phyloP scores from a whole-genome alignment of 2,888 invertebrate species.

The Mamestra brassicae region DNA sequence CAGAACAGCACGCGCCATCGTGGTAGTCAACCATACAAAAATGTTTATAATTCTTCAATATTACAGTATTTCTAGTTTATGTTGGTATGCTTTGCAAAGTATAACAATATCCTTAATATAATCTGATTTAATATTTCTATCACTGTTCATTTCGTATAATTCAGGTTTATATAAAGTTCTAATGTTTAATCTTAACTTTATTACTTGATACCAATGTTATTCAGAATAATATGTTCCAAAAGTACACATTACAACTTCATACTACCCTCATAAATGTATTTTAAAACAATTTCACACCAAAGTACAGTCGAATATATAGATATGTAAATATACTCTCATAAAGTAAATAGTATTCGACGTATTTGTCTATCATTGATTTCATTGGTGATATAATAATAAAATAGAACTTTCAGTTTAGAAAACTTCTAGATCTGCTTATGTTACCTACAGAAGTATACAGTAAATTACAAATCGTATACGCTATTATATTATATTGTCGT shows the following conservation, averaged over 20 bases:
- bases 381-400: slow-evolving; percentile 59
- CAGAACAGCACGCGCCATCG: slow-evolving; percentile 16
- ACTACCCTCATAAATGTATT: slow-evolving; percentile 31
- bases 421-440: slow-evolving; percentile 53
- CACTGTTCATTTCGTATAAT: slow-evolving; percentile 61
- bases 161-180: slow-evolving; percentile 35
- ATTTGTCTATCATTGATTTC: slow-evolving; percentile 40
- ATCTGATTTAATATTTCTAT: slow-evolving; percentile 45
- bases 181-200: slow-evolving; percentile 22
- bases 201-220: not conserved
- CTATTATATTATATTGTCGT: slow-evolving; percentile 66
- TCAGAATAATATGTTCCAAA: slow-evolving; percentile 22
- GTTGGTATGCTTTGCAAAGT: slow-evolving; percentile 58
- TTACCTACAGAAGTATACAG: slow-evolving; percentile 65
- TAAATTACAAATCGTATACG: slow-evolving; percentile 69
- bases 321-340: slow-evolving; percentile 65
- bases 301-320: slow-evolving; percentile 60
- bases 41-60: slow-evolving; percentile 26
- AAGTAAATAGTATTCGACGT: slow-evolving; percentile 51
- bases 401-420: slow-evolving; percentile 51
- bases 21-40: slow-evolving; percentile 12
- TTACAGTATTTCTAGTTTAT: slow-evolving; percentile 38
- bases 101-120: slow-evolving; percentile 44
- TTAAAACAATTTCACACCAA: slow-evolving; percentile 40
- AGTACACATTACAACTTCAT: slow-evolving; percentile 23